Conservation (phyloP, 2,797 vertebrate species). For the Ispidina lecontei region DNA sequence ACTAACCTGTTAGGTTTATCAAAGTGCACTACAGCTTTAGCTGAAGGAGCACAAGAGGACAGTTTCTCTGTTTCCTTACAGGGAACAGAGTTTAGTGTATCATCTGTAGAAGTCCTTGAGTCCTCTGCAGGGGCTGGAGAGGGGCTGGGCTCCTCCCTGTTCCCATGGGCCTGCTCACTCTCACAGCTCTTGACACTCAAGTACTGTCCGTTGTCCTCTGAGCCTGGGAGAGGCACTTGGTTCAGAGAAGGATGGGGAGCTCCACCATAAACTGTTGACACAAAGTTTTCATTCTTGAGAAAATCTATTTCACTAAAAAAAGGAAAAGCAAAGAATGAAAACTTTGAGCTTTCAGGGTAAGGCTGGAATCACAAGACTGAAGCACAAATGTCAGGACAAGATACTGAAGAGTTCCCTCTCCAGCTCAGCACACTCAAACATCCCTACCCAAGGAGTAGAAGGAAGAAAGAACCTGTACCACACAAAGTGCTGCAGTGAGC, state of each 20-base stretch:
- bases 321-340: neutral
- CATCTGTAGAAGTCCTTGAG: slow-evolving; percentile 66
- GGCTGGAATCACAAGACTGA: neutral
- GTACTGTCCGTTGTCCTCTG: slow-evolving; percentile 87
- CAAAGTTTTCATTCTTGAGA: slow-evolving; percentile 85
- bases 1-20: slow-evolving; percentile 95
- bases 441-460: neutral
- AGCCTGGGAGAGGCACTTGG: slow-evolving; percentile 78
- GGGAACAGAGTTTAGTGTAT: slow-evolving; percentile 62
- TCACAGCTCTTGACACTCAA: slow-evolving; percentile 83
- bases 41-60: slow-evolving; percentile 60
- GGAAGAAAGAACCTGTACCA: neutral
- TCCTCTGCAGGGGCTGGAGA: slow-evolving; percentile 67
- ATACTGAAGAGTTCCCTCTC: neutral
- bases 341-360: neutral
- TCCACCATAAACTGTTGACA: slow-evolving; percentile 76
- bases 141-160: slow-evolving; percentile 55
- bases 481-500: neutral
- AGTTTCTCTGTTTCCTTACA: slow-evolving; percentile 80
- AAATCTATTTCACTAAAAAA: slow-evolving; percentile 90
- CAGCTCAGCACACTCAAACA: neutral
- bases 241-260: slow-evolving; percentile 72
- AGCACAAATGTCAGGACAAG: neutral
- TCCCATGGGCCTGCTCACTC: slow-evolving; percentile 68
- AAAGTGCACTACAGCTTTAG: slow-evolving; percentile 85